A percentile compares a stretch with the other conserved stretches of the same genome.
phyloP scores from a whole-genome alignment of 2,797 vertebrate genomes.

The Tarsius wallacei region DNA sequence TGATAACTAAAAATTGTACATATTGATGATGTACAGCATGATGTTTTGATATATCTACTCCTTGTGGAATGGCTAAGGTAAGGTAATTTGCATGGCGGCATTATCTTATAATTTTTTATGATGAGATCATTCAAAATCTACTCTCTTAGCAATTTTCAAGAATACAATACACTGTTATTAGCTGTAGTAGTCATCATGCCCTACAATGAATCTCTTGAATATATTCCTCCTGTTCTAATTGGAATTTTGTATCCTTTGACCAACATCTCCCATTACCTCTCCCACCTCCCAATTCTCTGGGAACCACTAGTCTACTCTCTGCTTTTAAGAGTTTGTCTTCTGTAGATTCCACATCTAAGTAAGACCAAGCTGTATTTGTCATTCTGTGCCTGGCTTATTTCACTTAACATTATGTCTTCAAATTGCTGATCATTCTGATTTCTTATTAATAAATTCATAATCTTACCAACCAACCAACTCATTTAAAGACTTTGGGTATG shows the following conservation, averaged over 20 bases:
- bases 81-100: background rate
- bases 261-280: rapidly evolving
- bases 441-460: background rate
- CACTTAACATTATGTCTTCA: background rate
- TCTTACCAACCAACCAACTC: background rate
- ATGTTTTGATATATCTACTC: background rate
- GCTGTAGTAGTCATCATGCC: background rate
- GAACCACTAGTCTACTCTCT: background rate
- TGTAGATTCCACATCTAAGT: background rate
- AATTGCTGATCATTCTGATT: background rate
- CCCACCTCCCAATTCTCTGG: rapidly evolving
- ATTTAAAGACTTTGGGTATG: background rate
- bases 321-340: background rate
- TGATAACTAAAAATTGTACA: background rate
- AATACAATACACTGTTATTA: background rate
- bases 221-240: background rate
- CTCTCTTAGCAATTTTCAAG: background rate
- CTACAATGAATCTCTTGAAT: background rate
- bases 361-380: background rate
- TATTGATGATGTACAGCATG: background rate
- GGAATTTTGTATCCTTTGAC: background rate
- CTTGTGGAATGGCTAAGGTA: background rate
- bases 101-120: background rate
- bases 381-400: background rate
- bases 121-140: background rate